These are phyloP conservation scores for Passer montanus DNA, from an alignment of 2,113 vertebrate genomes.

Conservation along the genomic window DNA sequence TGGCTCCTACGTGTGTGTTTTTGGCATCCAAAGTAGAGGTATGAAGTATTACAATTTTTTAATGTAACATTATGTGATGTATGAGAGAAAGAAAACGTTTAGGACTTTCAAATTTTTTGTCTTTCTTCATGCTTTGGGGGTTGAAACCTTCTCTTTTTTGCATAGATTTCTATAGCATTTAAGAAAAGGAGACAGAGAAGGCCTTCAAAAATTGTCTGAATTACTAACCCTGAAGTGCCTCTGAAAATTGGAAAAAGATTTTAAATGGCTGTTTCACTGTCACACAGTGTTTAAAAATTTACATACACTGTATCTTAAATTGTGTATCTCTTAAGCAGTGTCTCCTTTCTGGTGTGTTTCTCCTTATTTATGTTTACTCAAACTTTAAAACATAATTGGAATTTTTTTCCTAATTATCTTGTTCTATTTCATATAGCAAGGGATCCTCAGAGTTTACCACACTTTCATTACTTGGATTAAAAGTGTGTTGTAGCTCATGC, in stretches of 20 bases:
- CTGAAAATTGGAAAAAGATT: neutral
- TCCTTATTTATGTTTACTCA: constrained; percentile 6
- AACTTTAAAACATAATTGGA: neutral
- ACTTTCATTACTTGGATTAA: constrained; percentile 13
- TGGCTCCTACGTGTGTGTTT: constrained; percentile 99
- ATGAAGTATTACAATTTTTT: constrained; percentile 70
- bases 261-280: constrained; percentile 6
- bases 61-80: constrained; percentile 62
- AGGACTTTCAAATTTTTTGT: constrained; percentile 29
- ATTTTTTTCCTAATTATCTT: neutral
- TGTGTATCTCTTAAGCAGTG: neutral
- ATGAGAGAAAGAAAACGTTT: constrained; percentile 21
- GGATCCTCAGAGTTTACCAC: constrained; percentile 44
- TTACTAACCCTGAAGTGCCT: constrained; percentile 34
- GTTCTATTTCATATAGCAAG: neutral
- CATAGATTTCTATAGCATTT: constrained; percentile 32
- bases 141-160: constrained; percentile 46
- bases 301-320: neutral
- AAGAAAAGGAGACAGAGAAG: constrained; percentile 29
- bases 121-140: constrained; percentile 43
- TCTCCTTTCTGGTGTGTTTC: constrained; percentile 37
- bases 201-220: constrained; percentile 33
- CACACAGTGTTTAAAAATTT: neutral
- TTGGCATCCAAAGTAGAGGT: constrained; percentile 99
- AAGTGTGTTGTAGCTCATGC: neutral